phyloP scores from a whole-genome alignment of 2,888 invertebrate species.

The Stenotaenia linearis region DNA sequence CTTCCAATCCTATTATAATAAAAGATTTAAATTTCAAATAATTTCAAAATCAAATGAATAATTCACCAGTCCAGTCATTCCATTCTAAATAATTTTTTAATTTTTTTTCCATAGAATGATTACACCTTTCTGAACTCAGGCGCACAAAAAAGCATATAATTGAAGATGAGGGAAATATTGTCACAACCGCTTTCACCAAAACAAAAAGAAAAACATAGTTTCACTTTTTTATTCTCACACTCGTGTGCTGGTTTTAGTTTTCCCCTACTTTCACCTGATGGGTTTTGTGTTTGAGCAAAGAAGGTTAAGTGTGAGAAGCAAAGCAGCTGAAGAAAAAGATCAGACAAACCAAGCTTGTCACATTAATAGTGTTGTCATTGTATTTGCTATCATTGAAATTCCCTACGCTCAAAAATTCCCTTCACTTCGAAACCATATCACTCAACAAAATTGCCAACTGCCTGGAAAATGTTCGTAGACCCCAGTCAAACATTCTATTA shows the following conservation, averaged over 20 bases:
- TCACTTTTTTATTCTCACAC: neutral
- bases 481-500: neutral
- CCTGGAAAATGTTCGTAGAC: too few relatives aligned
- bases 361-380: conserved; percentile 19
- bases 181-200: neutral
- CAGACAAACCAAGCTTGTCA: conserved; percentile 15
- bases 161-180: neutral
- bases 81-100: too few relatives aligned
- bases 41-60: too few relatives aligned
- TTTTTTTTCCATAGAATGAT: too few relatives aligned
- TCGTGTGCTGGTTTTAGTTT: neutral
- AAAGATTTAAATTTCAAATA: too few relatives aligned
- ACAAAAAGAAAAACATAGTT: neutral
- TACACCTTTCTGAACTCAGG: neutral
- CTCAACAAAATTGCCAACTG: neutral
- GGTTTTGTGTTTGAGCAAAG: conserved; percentile 15
- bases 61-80: too few relatives aligned
- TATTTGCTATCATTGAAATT: conserved; percentile 15
- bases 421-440: neutral
- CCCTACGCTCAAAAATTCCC: neutral
- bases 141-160: neutral
- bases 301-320: conserved; percentile 15
- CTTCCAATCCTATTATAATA: too few relatives aligned
- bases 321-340: conserved; percentile 8
- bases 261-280: neutral